Evolutionary conservation across 2,113 vertebrate genomes (phyloP).

Genomic region (Ranitomeya variabilis): DNA sequence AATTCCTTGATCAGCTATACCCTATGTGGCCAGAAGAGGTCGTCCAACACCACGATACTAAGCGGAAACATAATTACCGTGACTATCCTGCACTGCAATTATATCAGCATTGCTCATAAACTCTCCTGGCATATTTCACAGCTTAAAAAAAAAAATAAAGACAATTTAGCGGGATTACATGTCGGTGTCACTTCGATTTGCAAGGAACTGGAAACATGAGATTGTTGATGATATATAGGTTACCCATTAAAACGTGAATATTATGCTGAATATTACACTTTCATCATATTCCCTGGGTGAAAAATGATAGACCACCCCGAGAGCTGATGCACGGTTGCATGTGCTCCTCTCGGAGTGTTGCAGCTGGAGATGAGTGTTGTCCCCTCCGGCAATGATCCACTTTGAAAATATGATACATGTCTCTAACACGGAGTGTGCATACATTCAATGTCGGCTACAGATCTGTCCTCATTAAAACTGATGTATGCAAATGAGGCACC

Average conservation of each 20-base stretch:
- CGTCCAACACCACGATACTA: not conserved
- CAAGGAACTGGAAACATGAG: not conserved
- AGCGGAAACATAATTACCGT: not conserved
- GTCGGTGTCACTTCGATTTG: constrained; percentile 2
- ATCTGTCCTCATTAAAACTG: constrained; percentile 56
- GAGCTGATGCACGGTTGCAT: not conserved
- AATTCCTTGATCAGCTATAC: not conserved
- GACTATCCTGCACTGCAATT: not conserved
- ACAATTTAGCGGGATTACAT: constrained; percentile 39
- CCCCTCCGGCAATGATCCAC: not conserved
- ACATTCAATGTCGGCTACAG: constrained; percentile 11
- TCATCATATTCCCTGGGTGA: constrained; percentile 14
- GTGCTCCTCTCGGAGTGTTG: not conserved
- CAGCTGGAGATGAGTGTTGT: not conserved
- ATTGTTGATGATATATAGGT: not conserved
- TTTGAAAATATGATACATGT: constrained; percentile 36
- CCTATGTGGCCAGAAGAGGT: constrained; percentile 17
- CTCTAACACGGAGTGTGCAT: constrained; percentile 5
- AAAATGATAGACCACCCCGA: not conserved
- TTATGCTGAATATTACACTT: constrained; percentile 9
- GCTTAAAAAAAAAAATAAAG: not conserved
- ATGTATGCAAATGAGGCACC: constrained; percentile 50
- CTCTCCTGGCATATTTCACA: constrained; percentile 19
- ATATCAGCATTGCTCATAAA: not conserved
- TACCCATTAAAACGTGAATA: not conserved